Evolutionary conservation across 2,888 invertebrate species (phyloP).

Genomic region (Patella caerulea): DNA sequence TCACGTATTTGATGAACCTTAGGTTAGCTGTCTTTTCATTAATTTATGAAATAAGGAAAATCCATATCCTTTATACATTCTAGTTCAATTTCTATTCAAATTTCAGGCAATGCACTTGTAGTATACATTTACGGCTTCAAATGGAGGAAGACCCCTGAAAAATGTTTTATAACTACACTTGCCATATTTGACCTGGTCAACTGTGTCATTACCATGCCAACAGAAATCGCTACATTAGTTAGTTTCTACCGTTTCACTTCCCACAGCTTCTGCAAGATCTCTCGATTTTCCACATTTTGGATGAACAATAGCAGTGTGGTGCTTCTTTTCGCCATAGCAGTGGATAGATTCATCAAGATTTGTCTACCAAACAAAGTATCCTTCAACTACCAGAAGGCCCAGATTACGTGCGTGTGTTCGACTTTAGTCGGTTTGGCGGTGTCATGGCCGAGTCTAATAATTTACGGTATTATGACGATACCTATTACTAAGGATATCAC

Average conservation of each 20-base stretch:
- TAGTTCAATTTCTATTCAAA: too few relatives aligned
- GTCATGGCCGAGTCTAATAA: conserved; percentile 44
- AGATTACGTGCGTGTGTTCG: conserved; percentile 38
- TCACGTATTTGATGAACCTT: too few relatives aligned
- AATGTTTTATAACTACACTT: conserved; percentile 46
- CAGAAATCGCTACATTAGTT: conserved; percentile 48
- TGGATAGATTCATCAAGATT: conserved; percentile 47
- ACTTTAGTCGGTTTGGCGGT: conserved; percentile 39
- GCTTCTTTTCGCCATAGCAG: conserved; percentile 48
- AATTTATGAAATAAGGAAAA: too few relatives aligned
- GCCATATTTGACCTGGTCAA: conserved; percentile 47
- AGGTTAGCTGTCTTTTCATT: too few relatives aligned
- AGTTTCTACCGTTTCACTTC: conserved; percentile 40
- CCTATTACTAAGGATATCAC: conserved; percentile 26
- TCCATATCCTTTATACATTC: too few relatives aligned
- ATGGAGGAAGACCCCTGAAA: conserved; percentile 47
- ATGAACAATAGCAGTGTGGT: conserved; percentile 49
- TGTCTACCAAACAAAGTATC: conserved; percentile 43
- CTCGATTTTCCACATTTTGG: conserved; percentile 45
- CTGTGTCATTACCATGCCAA: conserved; percentile 47
- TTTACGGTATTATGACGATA: conserved; percentile 39
- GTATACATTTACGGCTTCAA: conserved; percentile 49
- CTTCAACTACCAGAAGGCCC: conserved; percentile 42
- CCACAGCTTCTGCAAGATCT: conserved; percentile 44
- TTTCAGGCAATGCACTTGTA: conserved; percentile 38